phyloP scores from a whole-genome alignment of 2,797 vertebrate species.

The Calcarius lapponicus region DNA sequence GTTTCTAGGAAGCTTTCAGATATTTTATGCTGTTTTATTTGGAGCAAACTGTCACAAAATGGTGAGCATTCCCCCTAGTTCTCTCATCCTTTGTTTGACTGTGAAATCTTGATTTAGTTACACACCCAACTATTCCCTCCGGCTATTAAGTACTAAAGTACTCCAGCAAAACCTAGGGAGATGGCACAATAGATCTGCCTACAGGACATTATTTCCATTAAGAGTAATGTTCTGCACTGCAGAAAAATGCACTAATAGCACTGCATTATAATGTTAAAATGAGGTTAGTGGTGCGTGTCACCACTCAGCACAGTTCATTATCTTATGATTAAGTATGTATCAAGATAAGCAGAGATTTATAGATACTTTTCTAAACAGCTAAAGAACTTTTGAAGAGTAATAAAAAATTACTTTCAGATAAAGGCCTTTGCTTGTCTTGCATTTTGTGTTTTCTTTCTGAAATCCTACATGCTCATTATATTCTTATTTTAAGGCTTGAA shows the following conservation, averaged over 20 bases:
- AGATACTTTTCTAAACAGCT: background rate
- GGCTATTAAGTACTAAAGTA: slow-evolving; percentile 16
- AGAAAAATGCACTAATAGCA: slow-evolving; percentile 55
- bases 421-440: background rate
- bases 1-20: slow-evolving; percentile 49
- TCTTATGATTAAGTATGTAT: slow-evolving; percentile 19
- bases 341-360: slow-evolving; percentile 6
- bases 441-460: slow-evolving; percentile 29
- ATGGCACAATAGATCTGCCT: slow-evolving; percentile 38
- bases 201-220: slow-evolving; percentile 24
- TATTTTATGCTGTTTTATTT: slow-evolving; percentile 58
- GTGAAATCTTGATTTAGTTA: slow-evolving; percentile 56
- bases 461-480: background rate
- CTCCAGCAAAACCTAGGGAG: slow-evolving; percentile 38
- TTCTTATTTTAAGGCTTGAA: slow-evolving; percentile 17
- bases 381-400: background rate
- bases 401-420: background rate
- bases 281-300: slow-evolving; percentile 2
- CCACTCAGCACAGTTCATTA: background rate
- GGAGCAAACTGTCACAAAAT: slow-evolving; percentile 57
- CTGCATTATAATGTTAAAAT: slow-evolving; percentile 45
- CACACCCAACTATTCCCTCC: slow-evolving; percentile 23
- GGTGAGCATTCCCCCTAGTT: slow-evolving; percentile 39
- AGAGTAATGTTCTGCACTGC: slow-evolving; percentile 20
- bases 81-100: slow-evolving; percentile 55